Evolutionary conservation across 1,140 invertebrate species (phyloP), one percentile per base, ranked within the genome.

Genomic region (Eulimnadia texana): DNA sequence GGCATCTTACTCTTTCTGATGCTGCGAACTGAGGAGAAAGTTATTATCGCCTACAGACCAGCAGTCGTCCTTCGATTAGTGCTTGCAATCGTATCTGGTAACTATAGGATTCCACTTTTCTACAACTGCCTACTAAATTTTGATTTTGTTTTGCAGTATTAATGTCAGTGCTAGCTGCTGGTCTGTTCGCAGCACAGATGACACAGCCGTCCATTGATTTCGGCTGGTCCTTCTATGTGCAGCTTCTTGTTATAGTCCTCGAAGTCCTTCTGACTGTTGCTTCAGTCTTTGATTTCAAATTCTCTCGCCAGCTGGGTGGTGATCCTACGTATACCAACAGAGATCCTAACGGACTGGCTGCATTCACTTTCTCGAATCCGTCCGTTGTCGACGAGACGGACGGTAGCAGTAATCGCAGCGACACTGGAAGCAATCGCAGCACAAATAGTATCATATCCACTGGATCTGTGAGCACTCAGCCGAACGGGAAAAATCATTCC

Each of bases 1-100:
- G 84, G 84, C 22, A 79, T 90, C 59, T 76, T 90, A 28, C 86
- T 90, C 72, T 76, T 90, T 52, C 84, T 87, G 49, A 90, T 90
- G 86, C 81, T 89, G 65, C 84, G 83, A 42, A 87, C 85, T 49
- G 84, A 83, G 69, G 87, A 89, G 70, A 80, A 82, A 68, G 82
- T 89, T 25, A 80, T 84, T 49, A 74, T 89, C 68, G 81, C 82
- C 65, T 90, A 89, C 72, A 83, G 79, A 54, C 76, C 80, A 53
- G 80, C 83, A 13, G 79, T 90, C 52, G 83, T 87, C 70, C 73
- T 80, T 64, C 90, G 90, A 75, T 76, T 90, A 51, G 81, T 84
- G 20, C 71, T 88, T 57, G 80, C 84, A 10, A 76, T 88, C 33
- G 69, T 88, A 66, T 83, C 85, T 64, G 82, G 88, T 90, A 73